These are phyloP conservation scores for Neria commutata DNA, from an alignment of 2,888 invertebrate species.

Conservation along the genomic window DNA sequence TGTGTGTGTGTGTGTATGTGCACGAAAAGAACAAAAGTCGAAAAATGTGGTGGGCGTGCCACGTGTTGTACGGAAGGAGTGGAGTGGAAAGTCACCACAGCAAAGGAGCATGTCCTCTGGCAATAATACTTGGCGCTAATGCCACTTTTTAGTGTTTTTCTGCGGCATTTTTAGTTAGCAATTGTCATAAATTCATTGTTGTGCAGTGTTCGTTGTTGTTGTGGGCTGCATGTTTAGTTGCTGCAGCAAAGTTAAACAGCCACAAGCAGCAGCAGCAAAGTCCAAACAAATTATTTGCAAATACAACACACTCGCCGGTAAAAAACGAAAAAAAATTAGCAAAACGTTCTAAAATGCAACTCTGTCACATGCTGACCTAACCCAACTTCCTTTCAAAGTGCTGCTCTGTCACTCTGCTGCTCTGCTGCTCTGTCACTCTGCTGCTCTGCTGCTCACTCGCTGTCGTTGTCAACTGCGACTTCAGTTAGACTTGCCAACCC, in stretches of 20 bases:
- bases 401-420: too few relatives aligned
- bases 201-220: slow-evolving; percentile 16
- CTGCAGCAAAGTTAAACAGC: too few relatives aligned
- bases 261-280: too few relatives aligned
- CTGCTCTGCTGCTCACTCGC: too few relatives aligned
- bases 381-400: too few relatives aligned
- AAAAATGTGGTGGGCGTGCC: not conserved
- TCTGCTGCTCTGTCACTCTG: too few relatives aligned
- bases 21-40: slow-evolving; percentile 4
- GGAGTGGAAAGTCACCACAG: slow-evolving; percentile 51
- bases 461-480: too few relatives aligned
- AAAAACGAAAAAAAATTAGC: not conserved
- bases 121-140: slow-evolving; percentile 55
- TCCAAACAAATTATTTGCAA: slow-evolving; percentile 54
- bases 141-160: slow-evolving; percentile 47
- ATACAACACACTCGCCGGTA: too few relatives aligned
- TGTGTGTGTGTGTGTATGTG: too few relatives aligned
- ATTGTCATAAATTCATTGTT: slow-evolving; percentile 54
- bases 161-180: slow-evolving; percentile 38
- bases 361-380: slow-evolving; percentile 46
- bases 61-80: slow-evolving; percentile 16
- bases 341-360: slow-evolving; percentile 31
- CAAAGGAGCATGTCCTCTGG: slow-evolving; percentile 51
- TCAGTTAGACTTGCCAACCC: too few relatives aligned
- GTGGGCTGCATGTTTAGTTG: too few relatives aligned